Base-by-base conservation (phyloP, 2,797 vertebrate species). In the Hippopotamyrus pictus region DNA sequence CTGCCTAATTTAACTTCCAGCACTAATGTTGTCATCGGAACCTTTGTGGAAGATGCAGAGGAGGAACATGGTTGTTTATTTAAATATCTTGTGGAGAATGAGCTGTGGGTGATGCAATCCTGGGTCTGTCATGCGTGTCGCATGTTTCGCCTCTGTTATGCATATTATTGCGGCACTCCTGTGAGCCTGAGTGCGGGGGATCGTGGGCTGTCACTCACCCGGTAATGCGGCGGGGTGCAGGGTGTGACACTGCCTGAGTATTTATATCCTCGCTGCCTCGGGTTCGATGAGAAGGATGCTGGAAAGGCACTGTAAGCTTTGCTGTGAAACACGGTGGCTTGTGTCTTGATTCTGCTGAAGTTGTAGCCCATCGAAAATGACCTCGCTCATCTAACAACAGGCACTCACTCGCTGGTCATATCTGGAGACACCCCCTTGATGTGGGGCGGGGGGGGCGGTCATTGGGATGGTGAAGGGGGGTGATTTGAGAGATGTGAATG, bases 201-300 rank as follows among this genome's bases (percentile, higher is more conserved):
- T 94, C 93, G 92, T 89, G 91, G 88, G 65, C 91, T 93, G 94
- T 90, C 93, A 92, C 87, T 94, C 91, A 92, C 86, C 88, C 82
- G 91, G 65, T 91, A 90, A 92, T 90, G 65, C 89, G 90, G 90
- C 87, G 91, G 91, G 76, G 92, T 91, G 94, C 94, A 91, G 92
- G 90, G 93, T 92, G 89, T 94, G 93, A 90, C 91, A 91, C 91
- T 91, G 90, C 92, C 91, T 92, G 92, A 93, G 94, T 96, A 95
- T 96, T 95, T 94, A 91, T 92, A 92, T 90, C 86, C 92, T 89
- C 92, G 88, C 92, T 91, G 92, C 87, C 11, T 51, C 62, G 59
- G 22, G 59, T 92, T 91, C 88, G 88, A 54, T 41, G 41, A 46
- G 48, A 46, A 17, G 5, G 62, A 87, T 51, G 44, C 79, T 41